phyloP scores from a whole-genome alignment of 1,140 invertebrate genomes.

The Sweltsa coloradensis region DNA sequence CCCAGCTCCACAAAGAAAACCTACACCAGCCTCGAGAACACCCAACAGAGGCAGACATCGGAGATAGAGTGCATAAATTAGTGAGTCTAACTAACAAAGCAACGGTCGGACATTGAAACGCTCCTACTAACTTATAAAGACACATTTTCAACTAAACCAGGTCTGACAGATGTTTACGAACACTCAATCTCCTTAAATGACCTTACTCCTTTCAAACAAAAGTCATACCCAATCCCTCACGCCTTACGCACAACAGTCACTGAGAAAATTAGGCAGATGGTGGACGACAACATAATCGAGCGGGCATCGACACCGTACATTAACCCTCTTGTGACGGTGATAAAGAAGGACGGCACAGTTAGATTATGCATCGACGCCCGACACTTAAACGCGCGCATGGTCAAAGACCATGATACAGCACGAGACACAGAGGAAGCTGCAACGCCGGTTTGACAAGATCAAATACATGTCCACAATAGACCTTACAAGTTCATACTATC shows the following conservation, averaged over 20 bases:
- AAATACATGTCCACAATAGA: constrained; percentile 28
- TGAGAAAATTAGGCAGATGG: constrained; percentile 15
- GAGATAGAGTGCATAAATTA: no score
- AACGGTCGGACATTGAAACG: no score
- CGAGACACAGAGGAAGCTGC: constrained; percentile 10
- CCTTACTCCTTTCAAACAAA: not conserved
- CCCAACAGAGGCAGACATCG: no score
- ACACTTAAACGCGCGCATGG: constrained; percentile 22
- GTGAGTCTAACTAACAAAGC: no score
- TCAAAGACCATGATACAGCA: constrained; percentile 20
- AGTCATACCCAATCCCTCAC: constrained; percentile 18
- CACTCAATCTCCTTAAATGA: not conserved
- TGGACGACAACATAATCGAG: constrained; percentile 17
- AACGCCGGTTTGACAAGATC: constrained; percentile 19
- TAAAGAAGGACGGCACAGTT: constrained; percentile 20
- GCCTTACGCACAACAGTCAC: constrained; percentile 12
- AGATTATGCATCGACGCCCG: constrained; percentile 25
- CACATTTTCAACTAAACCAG: not conserved
- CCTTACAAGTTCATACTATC: constrained; percentile 24
- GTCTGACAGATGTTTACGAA: not conserved
- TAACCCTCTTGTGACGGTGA: constrained; percentile 24
- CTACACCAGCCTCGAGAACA: no score
- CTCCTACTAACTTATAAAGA: no score
- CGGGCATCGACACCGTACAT: constrained; percentile 21
- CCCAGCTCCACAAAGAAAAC: no score